A percentile compares a stretch with the other conserved stretches of the same genome.
phyloP scores from a whole-genome alignment of 2,888 invertebrate species.

The Tridacna crocea region DNA sequence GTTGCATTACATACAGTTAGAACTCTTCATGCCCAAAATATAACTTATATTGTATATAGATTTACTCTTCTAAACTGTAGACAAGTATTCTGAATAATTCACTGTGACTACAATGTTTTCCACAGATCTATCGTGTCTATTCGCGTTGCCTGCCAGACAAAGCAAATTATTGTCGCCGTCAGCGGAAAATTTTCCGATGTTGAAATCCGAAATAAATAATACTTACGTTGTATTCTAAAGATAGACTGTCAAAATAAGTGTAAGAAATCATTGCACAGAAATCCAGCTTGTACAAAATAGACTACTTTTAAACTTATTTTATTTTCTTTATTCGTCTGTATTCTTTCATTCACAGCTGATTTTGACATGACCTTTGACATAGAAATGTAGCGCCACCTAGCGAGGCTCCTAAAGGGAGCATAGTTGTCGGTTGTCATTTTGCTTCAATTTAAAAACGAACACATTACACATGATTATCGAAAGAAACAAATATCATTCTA shows the following conservation, averaged over 20 bases:
- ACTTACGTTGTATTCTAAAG: neutral
- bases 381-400: neutral
- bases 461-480: no score
- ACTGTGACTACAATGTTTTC: no score
- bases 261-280: neutral
- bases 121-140: no score
- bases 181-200: neutral
- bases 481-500: no score
- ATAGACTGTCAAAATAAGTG: neutral
- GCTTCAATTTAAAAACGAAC: neutral
- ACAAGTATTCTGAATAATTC: no score
- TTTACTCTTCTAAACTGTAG: no score
- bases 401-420: constrained; percentile 5
- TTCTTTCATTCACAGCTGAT: constrained; percentile 21
- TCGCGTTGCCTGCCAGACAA: no score
- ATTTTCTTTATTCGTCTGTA: neutral
- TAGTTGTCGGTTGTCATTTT: neutral
- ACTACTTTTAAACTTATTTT: neutral
- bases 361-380: constrained; percentile 8
- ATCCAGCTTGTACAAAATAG: neutral
- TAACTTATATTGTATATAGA: no score
- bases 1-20: no score
- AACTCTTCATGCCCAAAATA: no score
- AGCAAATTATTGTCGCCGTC: neutral
- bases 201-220: neutral